Evolutionary conservation across 92 coral and sea anemone species (phyloP).

Genomic region (Zoanthus sociatus): DNA sequence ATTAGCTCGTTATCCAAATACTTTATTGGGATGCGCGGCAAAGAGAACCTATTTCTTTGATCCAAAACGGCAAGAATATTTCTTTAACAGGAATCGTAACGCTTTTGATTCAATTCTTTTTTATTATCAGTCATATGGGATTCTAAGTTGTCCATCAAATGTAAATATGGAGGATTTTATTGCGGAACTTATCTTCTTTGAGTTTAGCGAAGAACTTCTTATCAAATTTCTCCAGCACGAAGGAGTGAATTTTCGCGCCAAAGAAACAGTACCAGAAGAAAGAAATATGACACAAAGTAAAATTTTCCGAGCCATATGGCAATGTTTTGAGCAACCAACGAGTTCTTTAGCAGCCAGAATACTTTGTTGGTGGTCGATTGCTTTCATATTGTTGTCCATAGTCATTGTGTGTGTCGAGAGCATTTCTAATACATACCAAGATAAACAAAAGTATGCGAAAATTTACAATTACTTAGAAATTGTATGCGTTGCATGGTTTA

Average conservation of each 20-base stretch:
- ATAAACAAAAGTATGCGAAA: not conserved
- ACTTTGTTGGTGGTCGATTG: constrained; percentile 77
- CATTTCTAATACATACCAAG: constrained; percentile 27
- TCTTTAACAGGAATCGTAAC: constrained; percentile 86
- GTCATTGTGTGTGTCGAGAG: constrained; percentile 85
- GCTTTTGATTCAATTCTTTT: constrained; percentile 95
- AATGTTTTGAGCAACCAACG: constrained; percentile 85
- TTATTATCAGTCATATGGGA: constrained; percentile 91
- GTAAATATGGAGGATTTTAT: constrained; percentile 83
- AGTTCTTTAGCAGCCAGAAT: constrained; percentile 70
- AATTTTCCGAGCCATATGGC: constrained; percentile 68
- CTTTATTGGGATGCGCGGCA: constrained; percentile 80
- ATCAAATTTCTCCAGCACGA: constrained; percentile 74
- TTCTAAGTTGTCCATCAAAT: constrained; percentile 86
- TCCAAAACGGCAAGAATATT: constrained; percentile 73
- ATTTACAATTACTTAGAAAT: constrained; percentile 62
- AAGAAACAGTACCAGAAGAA: constrained; percentile 26
- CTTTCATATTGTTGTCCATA: constrained; percentile 78
- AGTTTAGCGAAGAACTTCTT: constrained; percentile 77
- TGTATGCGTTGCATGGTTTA: constrained; percentile 86
- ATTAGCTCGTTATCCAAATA: constrained; percentile 83
- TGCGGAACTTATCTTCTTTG: constrained; percentile 83
- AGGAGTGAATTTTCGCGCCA: constrained; percentile 63
- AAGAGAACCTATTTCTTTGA: constrained; percentile 81
- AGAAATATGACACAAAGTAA: constrained; percentile 58